phyloP scores from a whole-genome alignment of 2,113 vertebrate species.

The Helogale parvula region DNA sequence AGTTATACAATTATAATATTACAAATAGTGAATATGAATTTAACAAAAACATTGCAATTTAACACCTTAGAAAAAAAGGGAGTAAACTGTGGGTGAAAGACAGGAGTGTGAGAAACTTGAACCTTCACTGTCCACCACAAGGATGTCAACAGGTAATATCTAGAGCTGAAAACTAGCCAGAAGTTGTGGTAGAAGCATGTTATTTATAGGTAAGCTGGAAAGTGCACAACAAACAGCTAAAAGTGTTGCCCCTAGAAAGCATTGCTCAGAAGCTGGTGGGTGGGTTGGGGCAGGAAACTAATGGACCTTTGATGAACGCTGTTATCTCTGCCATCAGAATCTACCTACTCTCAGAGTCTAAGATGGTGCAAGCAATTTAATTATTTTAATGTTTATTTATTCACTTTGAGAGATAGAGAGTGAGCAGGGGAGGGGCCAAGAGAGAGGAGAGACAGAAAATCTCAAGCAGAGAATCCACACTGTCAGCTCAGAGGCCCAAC shows the following conservation, averaged over 20 bases:
- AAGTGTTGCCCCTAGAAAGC: not conserved
- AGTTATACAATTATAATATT: not conserved
- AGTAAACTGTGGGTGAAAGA: not conserved
- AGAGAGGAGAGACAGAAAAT: too few relatives aligned
- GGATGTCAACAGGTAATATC: not conserved
- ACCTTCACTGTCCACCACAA: not conserved
- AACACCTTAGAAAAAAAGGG: not conserved
- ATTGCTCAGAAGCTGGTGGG: not conserved
- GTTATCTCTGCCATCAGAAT: not conserved
- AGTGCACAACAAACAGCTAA: not conserved
- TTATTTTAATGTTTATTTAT: too few relatives aligned
- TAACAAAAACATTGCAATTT: not conserved
- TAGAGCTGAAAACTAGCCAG: not conserved
- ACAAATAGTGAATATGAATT: not conserved
- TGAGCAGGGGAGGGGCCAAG: too few relatives aligned
- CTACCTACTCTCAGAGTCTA: not conserved
- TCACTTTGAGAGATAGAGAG: too few relatives aligned
- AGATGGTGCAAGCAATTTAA: not conserved
- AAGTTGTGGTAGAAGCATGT: not conserved
- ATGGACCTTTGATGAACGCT: not conserved
- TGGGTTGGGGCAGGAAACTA: not conserved
- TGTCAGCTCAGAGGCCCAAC: too few relatives aligned
- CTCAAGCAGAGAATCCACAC: too few relatives aligned
- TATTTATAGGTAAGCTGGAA: not conserved
- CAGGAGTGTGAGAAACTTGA: not conserved